These are phyloP conservation scores for Pseudocheirus occidentalis DNA, from an alignment of 2,797 vertebrate species.

Conservation along the genomic window DNA sequence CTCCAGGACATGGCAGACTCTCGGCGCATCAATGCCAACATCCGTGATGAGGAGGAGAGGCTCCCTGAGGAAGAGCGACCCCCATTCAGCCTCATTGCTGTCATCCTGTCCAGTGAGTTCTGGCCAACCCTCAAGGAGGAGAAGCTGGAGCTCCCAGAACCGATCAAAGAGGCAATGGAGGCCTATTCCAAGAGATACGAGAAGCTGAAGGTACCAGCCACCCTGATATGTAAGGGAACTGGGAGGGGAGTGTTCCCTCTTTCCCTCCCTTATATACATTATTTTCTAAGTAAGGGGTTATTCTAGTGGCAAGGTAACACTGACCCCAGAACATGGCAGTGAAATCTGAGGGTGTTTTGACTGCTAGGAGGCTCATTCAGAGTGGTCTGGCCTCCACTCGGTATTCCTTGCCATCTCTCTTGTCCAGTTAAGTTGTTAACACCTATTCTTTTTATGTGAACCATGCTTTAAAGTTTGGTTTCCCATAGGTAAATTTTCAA, in stretches of 20 bases:
- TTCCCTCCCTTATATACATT: not conserved
- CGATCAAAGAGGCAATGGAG: conserved; percentile 92
- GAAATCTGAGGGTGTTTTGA: not conserved
- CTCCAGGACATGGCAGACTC: conserved; percentile 97
- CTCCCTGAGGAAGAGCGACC: conserved; percentile 90
- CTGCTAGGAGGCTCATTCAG: not conserved
- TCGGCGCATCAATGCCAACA: conserved; percentile 95
- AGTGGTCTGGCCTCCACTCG: not conserved
- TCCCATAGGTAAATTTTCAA: not conserved
- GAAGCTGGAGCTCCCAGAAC: conserved; percentile 94
- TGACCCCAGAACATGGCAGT: not conserved
- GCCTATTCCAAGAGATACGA: conserved; percentile 96
- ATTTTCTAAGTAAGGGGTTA: not conserved
- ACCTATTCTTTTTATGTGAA: not conserved
- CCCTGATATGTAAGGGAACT: not conserved
- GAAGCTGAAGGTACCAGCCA: conserved; percentile 91
- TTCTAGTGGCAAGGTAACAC: not conserved
- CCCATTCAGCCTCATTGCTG: conserved; percentile 89
- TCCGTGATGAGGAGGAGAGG: conserved; percentile 94
- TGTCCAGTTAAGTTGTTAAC: not conserved
- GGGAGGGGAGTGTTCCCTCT: not conserved
- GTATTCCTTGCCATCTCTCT: not conserved
- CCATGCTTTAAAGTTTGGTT: not conserved
- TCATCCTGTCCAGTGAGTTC: conserved; percentile 97
- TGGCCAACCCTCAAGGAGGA: conserved; percentile 98